Conservation (phyloP, 2,113 vertebrate genomes). For the Syngnathus floridae region DNA sequence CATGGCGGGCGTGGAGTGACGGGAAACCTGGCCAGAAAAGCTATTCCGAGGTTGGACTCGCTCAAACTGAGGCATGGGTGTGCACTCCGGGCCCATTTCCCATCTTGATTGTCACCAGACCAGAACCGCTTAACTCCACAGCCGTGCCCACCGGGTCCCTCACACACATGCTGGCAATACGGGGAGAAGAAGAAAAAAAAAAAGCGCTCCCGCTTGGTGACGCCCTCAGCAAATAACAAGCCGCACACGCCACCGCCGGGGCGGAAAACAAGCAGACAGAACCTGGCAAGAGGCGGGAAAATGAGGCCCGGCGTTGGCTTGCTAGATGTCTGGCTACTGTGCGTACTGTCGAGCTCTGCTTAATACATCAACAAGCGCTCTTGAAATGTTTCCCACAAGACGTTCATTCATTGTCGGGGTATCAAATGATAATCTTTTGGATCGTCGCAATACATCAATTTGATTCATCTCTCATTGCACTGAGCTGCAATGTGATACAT, state of each 20-base stretch:
- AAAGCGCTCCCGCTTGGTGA: conserved; percentile 59
- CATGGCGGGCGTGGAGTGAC: neutral
- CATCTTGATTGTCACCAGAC: conserved; percentile 8
- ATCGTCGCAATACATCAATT: too few relatives aligned
- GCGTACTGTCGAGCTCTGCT: neutral
- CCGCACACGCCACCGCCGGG: conserved; percentile 59
- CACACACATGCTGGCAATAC: conserved; percentile 3
- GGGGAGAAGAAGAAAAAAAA: conserved; percentile 52
- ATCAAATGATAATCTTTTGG: neutral
- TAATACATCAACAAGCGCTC: neutral
- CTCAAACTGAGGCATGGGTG: conserved; percentile 13
- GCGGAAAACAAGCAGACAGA: conserved; percentile 53
- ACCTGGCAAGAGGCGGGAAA: conserved; percentile 28
- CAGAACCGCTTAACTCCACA: neutral
- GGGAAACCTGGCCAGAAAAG: conserved; percentile 8
- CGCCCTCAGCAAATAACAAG: conserved; percentile 73
- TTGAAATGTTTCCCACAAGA: neutral
- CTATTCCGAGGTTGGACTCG: conserved; percentile 53
- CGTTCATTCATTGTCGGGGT: neutral
- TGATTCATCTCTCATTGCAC: too few relatives aligned
- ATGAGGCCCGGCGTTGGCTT: conserved; percentile 12
- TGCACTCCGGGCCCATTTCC: conserved; percentile 9
- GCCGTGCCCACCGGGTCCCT: neutral
- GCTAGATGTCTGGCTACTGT: neutral
- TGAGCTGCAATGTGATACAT: too few relatives aligned